Conservation (phyloP, 1,140 invertebrate genomes). For the Ridgeia piscesae region DNA sequence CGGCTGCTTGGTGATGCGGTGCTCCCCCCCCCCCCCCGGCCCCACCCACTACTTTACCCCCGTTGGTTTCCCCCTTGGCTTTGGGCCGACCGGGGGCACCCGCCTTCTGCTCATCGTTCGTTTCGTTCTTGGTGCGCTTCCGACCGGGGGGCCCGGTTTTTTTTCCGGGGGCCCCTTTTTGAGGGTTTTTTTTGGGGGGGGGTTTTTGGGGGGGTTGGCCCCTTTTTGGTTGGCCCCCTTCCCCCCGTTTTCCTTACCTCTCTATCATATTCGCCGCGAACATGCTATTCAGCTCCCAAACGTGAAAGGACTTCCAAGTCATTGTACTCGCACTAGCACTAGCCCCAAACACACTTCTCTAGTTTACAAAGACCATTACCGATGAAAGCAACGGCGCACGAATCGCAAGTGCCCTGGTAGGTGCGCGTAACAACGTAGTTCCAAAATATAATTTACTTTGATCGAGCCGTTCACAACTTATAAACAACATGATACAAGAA, state of each 20-base stretch:
- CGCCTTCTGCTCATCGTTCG: constrained; percentile 31
- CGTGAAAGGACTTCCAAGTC: constrained; percentile 4
- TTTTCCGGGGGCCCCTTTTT: no score
- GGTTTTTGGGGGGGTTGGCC: no score
- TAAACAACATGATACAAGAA: background rate
- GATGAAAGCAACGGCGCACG: background rate
- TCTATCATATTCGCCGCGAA: background rate
- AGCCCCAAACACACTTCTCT: background rate
- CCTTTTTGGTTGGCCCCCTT: constrained; percentile 45
- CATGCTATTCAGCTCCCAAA: background rate
- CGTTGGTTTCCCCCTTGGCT: constrained; percentile 36
- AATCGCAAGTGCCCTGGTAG: background rate
- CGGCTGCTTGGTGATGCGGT: constrained; percentile 61
- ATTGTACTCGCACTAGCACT: background rate
- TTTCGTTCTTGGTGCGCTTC: constrained; percentile 27
- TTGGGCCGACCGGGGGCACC: background rate
- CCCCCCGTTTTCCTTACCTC: constrained; percentile 27
- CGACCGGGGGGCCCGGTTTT: constrained; percentile 30
- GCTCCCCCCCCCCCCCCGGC: constrained; percentile 61
- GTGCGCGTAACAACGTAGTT: background rate
- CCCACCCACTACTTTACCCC: constrained; percentile 55
- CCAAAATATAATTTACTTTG: background rate
- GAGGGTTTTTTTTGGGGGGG: no score
- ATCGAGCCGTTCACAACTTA: background rate
- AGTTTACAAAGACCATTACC: constrained; percentile 5